phyloP scores from a whole-genome alignment of 2,888 invertebrate genomes.

The Helleia helle region DNA sequence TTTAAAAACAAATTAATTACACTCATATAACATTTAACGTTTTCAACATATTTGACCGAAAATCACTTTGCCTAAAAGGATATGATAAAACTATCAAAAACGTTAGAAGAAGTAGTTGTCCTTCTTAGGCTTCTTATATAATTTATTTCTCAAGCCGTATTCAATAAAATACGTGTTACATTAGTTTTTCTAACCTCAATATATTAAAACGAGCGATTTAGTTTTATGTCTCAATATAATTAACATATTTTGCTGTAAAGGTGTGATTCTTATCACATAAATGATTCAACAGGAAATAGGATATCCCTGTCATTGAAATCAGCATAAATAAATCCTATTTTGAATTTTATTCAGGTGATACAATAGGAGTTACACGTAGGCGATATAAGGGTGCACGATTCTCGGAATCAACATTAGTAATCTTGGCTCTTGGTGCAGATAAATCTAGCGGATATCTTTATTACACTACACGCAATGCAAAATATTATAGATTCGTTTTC shows the following conservation, averaged over 20 bases:
- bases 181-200: too few species aligned
- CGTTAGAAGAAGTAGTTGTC: too few species aligned
- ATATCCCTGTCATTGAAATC: constrained; percentile 16
- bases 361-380: constrained; percentile 13
- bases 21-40: too few species aligned
- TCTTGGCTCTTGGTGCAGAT: constrained; percentile 13
- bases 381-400: constrained; percentile 12
- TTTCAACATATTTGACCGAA: too few species aligned
- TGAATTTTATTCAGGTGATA: constrained; percentile 4
- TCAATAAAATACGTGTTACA: too few species aligned
- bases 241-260: not conserved
- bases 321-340: constrained; percentile 2
- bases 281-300: constrained; percentile 18
- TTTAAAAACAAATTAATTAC: too few species aligned
- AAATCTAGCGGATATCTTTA: constrained; percentile 17
- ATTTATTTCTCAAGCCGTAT: too few species aligned
- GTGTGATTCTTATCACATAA: not conserved
- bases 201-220: too few species aligned
- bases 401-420: constrained; percentile 14
- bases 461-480: constrained; percentile 11
- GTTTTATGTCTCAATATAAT: too few species aligned
- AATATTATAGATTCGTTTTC: constrained; percentile 1
- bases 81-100: too few species aligned
- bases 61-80: too few species aligned
- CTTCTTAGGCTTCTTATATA: too few species aligned